A percentile compares a stretch with the other conserved stretches of the same genome.
These are phyloP conservation scores for Drosophila ustulata DNA, from an alignment of 2,888 invertebrate genomes.

Conservation along the genomic window DNA sequence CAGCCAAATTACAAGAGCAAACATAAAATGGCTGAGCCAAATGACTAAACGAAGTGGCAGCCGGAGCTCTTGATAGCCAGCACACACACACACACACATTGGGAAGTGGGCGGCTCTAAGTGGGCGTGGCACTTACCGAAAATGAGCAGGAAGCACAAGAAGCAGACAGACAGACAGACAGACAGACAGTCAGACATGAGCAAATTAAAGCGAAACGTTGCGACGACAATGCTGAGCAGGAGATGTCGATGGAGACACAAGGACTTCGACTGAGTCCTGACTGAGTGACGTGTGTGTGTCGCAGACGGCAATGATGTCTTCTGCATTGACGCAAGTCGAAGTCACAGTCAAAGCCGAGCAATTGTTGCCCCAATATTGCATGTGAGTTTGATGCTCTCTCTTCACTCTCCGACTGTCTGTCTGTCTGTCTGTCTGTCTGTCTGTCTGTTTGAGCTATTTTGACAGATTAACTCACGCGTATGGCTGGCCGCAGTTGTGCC, in stretches of 20 bases:
- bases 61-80: constrained; percentile 57
- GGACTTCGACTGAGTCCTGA: not conserved
- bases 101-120: constrained; percentile 6
- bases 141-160: constrained; percentile 14
- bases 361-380: not conserved
- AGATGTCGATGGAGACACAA: constrained; percentile 7
- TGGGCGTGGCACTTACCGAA: constrained; percentile 26
- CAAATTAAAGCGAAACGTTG: constrained; percentile 75
- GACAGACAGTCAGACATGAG: constrained; percentile 36
- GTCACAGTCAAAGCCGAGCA: constrained; percentile 28
- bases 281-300: not conserved
- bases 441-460: constrained; percentile 69
- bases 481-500: constrained; percentile 43
- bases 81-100: not conserved
- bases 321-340: constrained; percentile 64
- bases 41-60: constrained; percentile 80
- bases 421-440: constrained; percentile 41
- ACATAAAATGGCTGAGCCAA: constrained; percentile 77
- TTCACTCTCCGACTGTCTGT: constrained; percentile 1
- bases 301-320: constrained; percentile 28
- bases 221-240: constrained; percentile 38
- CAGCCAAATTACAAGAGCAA: constrained; percentile 80
- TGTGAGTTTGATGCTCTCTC: constrained; percentile 1
- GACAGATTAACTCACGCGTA: constrained; percentile 81
- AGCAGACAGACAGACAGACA: not conserved